Evolutionary conservation across 92 coral and sea anemone genomes (phyloP), one percentile per base, ranked within the genome.

Genomic region (Umimayanthus chanpuru): DNA sequence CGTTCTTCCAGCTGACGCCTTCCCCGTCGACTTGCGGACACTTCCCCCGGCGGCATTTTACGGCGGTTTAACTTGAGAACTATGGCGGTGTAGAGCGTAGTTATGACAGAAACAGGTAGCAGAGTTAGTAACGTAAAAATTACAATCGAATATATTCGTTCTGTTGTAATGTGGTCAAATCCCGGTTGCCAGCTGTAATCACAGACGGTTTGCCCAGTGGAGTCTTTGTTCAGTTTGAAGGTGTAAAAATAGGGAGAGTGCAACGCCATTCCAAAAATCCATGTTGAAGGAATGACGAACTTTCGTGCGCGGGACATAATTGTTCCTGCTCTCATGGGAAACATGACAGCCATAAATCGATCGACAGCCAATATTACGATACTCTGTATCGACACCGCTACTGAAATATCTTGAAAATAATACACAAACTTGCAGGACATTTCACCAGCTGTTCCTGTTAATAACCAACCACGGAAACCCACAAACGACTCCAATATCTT

Each of bases 271-370:
- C 91, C 90, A 44, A 89, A 78, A 4, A 92, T 12, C 94, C 94
- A 92, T 12, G 94, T 92, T 10, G 86, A 70, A 61, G 87, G 87
- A 49, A 92, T 88, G 67, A 77, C 77, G n/a, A 79, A 73, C 68
- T 44, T 28, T 38, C 92, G 86, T 43, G 81, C 58, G 16, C 82
- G 58, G 23, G 73, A 72, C 88, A 82, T 86, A 8, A 89, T 64
- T 0, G 58, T 55, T 18, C 93, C 84, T 18, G 92, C 94, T 77
- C 80, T 55, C n/a, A 92, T 85, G n/a, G 94, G 94, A 66, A 90
- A 90, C 75, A 92, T 89, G 26, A 92, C 94, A 5, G 94, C 94
- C 39, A 89, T 44, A 80, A 92, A 92, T 5, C 94, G 86, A 55
- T 92, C 94, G 30, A 82, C 78, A 9, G 94, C 89, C 61, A 92